phyloP scores from a whole-genome alignment of 2,888 invertebrate species.

The Nineta flava region DNA sequence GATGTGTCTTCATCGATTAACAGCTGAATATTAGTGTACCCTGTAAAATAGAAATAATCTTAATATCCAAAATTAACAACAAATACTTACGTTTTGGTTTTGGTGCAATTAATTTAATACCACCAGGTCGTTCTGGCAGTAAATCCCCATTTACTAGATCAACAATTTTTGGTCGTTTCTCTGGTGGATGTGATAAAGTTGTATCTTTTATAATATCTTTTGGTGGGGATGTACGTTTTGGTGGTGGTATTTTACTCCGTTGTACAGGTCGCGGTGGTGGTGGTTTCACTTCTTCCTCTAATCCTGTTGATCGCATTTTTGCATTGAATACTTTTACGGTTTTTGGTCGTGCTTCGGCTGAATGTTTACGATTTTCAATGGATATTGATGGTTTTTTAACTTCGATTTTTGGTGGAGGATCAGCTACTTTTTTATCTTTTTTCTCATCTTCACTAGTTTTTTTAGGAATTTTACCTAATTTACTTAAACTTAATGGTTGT shows the following conservation, averaged over 20 bases:
- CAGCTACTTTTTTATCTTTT: conserved; percentile 19
- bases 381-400: conserved; percentile 64
- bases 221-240: conserved; percentile 28
- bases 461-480: conserved; percentile 66
- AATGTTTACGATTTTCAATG: conserved; percentile 60
- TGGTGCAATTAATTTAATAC: conserved; percentile 73
- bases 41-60: conserved; percentile 32
- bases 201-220: conserved; percentile 14
- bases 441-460: conserved; percentile 36
- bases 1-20: too few relatives aligned
- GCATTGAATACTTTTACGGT: conserved; percentile 86
- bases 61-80: conserved; percentile 19
- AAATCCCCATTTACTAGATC: conserved; percentile 24
- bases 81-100: conserved; percentile 82
- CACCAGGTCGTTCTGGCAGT: conserved; percentile 53
- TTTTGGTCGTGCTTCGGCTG: conserved; percentile 56
- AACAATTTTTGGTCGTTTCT: conserved; percentile 60
- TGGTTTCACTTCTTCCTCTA: conserved; percentile 77
- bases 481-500: conserved; percentile 49
- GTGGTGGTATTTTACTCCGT: conserved; percentile 37
- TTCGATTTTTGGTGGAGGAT: conserved; percentile 26
- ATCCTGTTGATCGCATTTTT: conserved; percentile 80
- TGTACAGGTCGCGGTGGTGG: conserved; percentile 57
- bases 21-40: conserved; percentile 14
- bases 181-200: conserved; percentile 35